Evolutionary conservation across 2,113 vertebrate genomes (phyloP), one percentile per base, ranked within the genome.

Genomic region (Pao palembangensis): DNA sequence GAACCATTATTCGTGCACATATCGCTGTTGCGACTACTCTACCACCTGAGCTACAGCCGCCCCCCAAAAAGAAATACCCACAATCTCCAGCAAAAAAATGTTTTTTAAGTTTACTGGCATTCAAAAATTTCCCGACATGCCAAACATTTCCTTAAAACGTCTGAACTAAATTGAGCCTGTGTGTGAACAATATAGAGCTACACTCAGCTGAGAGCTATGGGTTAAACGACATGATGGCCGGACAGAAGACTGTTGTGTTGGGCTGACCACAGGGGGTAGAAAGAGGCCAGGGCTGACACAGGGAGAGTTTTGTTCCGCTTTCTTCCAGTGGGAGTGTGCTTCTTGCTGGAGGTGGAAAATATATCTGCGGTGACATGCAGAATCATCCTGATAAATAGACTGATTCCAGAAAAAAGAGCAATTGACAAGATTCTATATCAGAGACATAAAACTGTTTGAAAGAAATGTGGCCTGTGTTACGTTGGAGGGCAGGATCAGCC

Each of bases 161-260:
- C 34, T 4, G 34, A 23, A 48, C n/a, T n/a, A 18, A 60, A 60
- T 2, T 17, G 16, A 48, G 8, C 17, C 43, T 25, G 46, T 54
- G 46, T 54, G 58, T 18, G 50, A 28, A 66, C 61, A 75, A 64
- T 34, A 23, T 16, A 50, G 46, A 58, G 70, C 18, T 38, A 7
- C 55, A 56, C 65, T 72, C 62, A 69, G 63, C 53, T 58, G 73
- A 78, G 17, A 58, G 42, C 60, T 31, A 46, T 16, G 78, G 76
- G 80, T 80, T 82, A 81, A 78, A 51, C 43, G 31, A 77, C 79
- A 78, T 67, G 73, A 75, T 61, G 75, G 54, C 55, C 51, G 75
- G 64, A 82, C 80, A 85, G 75, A 82, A 73, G 66, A 16, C 43
- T 43, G 53, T 64, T 85, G 67, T 84, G 69, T 57, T 78, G 58